Conservation (phyloP, 2,797 vertebrate species). For the Chloroceryle amazona region DNA sequence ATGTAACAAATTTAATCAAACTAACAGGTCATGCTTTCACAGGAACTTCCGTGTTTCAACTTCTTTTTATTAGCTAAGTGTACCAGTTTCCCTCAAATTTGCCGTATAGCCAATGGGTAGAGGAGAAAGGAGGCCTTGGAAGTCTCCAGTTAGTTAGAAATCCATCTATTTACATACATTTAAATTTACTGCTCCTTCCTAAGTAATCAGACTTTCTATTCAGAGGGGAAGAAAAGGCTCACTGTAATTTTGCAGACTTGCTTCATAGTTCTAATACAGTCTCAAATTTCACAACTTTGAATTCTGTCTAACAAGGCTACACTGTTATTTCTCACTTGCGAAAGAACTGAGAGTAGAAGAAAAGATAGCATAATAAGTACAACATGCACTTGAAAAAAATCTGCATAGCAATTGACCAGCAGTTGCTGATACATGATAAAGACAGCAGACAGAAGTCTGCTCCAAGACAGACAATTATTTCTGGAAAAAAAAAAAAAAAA, state of each 20-base stretch:
- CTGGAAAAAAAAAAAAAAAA: neutral
- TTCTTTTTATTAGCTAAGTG: neutral
- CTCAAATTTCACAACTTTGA: neutral
- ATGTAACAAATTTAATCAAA: neutral
- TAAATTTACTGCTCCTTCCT: neutral
- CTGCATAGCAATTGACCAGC: neutral
- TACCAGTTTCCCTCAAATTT: fast-evolving
- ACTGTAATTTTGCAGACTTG: neutral
- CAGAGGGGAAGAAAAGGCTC: neutral
- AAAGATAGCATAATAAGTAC: neutral
- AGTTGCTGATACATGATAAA: neutral
- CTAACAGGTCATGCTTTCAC: neutral
- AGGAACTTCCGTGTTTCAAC: neutral
- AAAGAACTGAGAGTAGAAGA: neutral
- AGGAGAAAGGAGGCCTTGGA: neutral
- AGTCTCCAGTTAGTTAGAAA: neutral
- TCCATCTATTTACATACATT: neutral
- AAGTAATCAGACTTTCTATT: neutral
- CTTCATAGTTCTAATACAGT: neutral
- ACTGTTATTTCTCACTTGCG: neutral
- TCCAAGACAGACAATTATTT: neutral
- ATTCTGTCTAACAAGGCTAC: neutral
- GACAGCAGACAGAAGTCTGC: neutral
- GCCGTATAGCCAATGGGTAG: fast-evolving
- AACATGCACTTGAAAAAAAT: neutral